phyloP scores from a whole-genome alignment of 2,113 vertebrate species.

The Rhizomys pruinosus region DNA sequence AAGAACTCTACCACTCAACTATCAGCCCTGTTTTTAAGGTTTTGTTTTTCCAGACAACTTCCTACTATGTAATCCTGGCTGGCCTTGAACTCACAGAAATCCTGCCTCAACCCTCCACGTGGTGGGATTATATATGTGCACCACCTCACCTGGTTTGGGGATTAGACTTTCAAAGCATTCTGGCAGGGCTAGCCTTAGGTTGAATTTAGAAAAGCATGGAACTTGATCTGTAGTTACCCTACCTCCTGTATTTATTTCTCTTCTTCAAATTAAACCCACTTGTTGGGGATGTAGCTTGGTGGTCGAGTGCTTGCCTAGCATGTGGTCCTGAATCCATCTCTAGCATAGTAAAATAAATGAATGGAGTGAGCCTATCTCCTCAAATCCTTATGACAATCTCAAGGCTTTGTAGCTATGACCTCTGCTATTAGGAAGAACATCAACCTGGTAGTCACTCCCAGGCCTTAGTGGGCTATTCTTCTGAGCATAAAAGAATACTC shows the following conservation, averaged over 20 bases:
- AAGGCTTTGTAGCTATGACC: not conserved
- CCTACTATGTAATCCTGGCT: too few relatives aligned
- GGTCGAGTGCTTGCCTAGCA: too few relatives aligned
- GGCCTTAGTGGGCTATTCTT: not conserved
- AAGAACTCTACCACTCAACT: too few relatives aligned
- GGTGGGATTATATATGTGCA: too few relatives aligned
- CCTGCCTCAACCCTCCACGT: too few relatives aligned
- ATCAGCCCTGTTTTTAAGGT: too few relatives aligned
- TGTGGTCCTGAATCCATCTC: not conserved
- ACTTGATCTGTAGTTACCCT: not conserved
- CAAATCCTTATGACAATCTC: not conserved
- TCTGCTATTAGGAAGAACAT: not conserved
- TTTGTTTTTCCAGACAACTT: too few relatives aligned
- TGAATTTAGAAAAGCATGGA: conserved; percentile 23
- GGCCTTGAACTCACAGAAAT: too few relatives aligned
- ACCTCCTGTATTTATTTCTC: not conserved
- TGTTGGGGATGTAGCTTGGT: too few relatives aligned
- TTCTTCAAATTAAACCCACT: not conserved
- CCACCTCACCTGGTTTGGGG: too few relatives aligned
- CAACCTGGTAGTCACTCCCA: not conserved
- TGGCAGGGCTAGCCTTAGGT: too few relatives aligned
- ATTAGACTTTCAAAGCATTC: too few relatives aligned
- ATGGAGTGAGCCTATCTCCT: not conserved
- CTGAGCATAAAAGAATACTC: not conserved
- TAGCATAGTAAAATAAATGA: not conserved